A percentile compares a stretch with the other conserved stretches of the same genome.
These are phyloP conservation scores for Boloria selene DNA, from an alignment of 2,888 invertebrate genomes.

Conservation along the genomic window DNA sequence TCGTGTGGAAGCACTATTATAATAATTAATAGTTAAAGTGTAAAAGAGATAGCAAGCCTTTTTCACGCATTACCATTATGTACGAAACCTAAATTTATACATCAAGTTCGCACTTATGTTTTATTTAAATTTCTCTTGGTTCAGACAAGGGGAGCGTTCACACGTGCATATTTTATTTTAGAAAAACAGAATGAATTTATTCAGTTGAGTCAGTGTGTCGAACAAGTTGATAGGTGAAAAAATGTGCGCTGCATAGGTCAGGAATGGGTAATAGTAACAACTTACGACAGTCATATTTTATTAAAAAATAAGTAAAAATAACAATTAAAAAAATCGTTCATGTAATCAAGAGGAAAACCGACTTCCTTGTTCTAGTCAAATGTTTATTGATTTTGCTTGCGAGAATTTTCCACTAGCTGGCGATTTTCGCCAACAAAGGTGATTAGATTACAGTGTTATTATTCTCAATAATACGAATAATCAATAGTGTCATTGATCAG, in stretches of 20 bases:
- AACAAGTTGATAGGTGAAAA: conserved; percentile 52
- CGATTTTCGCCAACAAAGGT: conserved; percentile 50
- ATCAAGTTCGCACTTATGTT: background rate
- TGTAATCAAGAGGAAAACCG: conserved; percentile 38
- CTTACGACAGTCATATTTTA: conserved; percentile 12
- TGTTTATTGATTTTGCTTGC: conserved; percentile 62
- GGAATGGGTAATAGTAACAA: conserved; percentile 27
- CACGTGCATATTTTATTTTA: conserved; percentile 21
- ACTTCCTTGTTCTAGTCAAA: conserved; percentile 46
- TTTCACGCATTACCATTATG: no score
- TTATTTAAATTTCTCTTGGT: background rate
- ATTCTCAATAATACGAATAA: conserved; percentile 55
- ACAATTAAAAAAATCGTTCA: conserved; percentile 45
- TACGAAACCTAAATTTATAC: background rate
- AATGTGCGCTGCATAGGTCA: conserved; percentile 52
- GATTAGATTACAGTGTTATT: conserved; percentile 52
- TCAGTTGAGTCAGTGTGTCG: conserved; percentile 24
- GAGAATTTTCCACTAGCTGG: conserved; percentile 53
- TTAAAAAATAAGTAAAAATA: conserved; percentile 49
- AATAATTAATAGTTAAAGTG: no score
- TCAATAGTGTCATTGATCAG: conserved; percentile 64
- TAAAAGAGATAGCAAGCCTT: no score
- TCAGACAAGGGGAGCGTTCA: conserved; percentile 23
- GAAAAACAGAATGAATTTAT: conserved; percentile 25
- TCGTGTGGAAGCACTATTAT: no score